These are phyloP conservation scores for Mnemiopsis leidyi DNA, from an alignment of 37 sponge, comb jelly and placozoan genomes.

Conservation along the genomic window DNA sequence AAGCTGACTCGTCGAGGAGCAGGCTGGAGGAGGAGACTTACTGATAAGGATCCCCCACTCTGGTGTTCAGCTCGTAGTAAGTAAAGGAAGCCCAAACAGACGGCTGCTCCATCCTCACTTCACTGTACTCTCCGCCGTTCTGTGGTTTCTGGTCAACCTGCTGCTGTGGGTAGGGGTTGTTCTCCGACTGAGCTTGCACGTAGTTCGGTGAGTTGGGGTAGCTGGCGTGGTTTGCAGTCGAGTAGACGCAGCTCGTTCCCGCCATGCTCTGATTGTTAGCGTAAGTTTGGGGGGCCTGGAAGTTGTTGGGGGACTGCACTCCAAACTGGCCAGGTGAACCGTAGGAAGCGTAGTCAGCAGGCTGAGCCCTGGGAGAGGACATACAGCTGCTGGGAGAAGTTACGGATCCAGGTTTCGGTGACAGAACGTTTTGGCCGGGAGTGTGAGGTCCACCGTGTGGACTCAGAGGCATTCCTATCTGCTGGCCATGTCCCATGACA, in stretches of 20 bases:
- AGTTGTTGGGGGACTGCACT: background rate
- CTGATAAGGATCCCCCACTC: conserved; percentile 92
- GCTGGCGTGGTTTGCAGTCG: conserved; percentile 43
- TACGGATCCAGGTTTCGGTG: background rate
- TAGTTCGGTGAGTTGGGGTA: conserved; percentile 64
- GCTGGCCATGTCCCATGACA: conserved; percentile 37
- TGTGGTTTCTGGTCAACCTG: conserved; percentile 54
- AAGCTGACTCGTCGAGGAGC: background rate
- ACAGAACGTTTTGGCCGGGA: conserved; percentile 50
- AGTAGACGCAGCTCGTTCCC: conserved; percentile 37
- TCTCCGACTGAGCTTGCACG: background rate
- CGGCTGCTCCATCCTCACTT: conserved; percentile 78
- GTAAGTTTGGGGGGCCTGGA: conserved; percentile 44
- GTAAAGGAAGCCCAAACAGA: conserved; percentile 90
- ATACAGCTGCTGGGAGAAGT: conserved; percentile 38
- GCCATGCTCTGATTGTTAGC: background rate
- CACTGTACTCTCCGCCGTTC: conserved; percentile 55
- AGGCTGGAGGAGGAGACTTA: background rate
- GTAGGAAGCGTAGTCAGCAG: background rate
- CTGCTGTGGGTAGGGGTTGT: background rate
- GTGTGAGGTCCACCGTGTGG: conserved; percentile 49
- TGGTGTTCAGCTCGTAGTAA: conserved; percentile 97
- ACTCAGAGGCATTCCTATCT: conserved; percentile 50
- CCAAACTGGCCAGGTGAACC: conserved; percentile 22
- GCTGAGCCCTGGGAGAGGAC: conserved; percentile 48